phyloP scores from a whole-genome alignment of 2,888 invertebrate species.

The Noctua janthina region DNA sequence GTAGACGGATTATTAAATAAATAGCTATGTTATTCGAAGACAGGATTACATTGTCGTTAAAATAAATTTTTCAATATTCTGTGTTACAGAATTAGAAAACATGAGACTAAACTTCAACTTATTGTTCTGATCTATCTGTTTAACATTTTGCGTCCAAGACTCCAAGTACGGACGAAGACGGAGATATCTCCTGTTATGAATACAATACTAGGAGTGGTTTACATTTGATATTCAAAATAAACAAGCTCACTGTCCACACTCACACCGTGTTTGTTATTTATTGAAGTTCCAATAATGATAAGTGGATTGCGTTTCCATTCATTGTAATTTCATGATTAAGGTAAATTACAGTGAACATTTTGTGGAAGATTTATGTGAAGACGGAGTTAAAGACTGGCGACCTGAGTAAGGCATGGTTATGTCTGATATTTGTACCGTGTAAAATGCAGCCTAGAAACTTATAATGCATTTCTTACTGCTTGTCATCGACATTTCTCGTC shows the following conservation, averaged over 20 bases:
- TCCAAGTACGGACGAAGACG: constrained; percentile 24
- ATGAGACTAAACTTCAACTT: constrained; percentile 25
- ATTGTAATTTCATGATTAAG: constrained; percentile 8
- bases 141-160: constrained; percentile 45
- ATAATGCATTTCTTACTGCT: background rate
- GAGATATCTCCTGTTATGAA: constrained; percentile 64
- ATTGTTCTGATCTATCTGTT: constrained; percentile 46
- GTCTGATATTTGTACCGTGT: background rate
- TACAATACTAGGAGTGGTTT: constrained; percentile 64
- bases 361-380: background rate
- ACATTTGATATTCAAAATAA: constrained; percentile 67
- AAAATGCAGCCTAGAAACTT: constrained; percentile 7
- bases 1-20: background rate
- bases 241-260: constrained; percentile 43
- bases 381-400: background rate
- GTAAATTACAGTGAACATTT: constrained; percentile 1
- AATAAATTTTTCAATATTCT: constrained; percentile 34
- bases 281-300: constrained; percentile 13
- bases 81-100: constrained; percentile 28
- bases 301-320: constrained; percentile 6
- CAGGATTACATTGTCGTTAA: background rate
- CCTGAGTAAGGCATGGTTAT: background rate
- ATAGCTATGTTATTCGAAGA: background rate
- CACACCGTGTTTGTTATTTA: constrained; percentile 23
- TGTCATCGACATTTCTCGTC: background rate